Evolutionary conservation across 2,888 invertebrate genomes (phyloP).

Genomic region (Temnothorax ravouxi): DNA sequence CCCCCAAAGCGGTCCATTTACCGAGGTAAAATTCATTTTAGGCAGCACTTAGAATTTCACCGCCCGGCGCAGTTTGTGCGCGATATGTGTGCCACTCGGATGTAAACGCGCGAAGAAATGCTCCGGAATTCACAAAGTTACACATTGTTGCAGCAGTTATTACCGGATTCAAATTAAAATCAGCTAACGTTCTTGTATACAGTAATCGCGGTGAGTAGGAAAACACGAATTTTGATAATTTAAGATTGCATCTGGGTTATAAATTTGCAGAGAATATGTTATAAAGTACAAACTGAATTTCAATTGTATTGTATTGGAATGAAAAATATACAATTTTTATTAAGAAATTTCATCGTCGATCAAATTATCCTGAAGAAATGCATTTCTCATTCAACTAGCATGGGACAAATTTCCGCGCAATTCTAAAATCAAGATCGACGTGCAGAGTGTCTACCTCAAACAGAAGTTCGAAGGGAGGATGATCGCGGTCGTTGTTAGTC

Average conservation of each 20-base stretch:
- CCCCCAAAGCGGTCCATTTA: slow-evolving; percentile 41
- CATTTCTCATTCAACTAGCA: background rate
- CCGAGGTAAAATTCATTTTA: slow-evolving; percentile 49
- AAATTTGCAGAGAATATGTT: background rate
- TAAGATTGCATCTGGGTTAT: background rate
- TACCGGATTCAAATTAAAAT: background rate
- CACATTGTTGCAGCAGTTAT: background rate
- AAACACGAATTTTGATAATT: background rate
- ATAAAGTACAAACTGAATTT: background rate
- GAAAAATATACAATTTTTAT: background rate
- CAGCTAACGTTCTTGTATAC: background rate
- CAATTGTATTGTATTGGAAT: background rate
- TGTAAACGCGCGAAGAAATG: background rate
- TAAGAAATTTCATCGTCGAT: background rate
- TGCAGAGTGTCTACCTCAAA: background rate
- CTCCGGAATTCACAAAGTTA: background rate
- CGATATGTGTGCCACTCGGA: background rate
- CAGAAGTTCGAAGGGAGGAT: slow-evolving; percentile 4
- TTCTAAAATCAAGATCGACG: slow-evolving; percentile 2
- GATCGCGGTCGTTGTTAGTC: slow-evolving; percentile 44
- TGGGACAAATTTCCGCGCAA: background rate
- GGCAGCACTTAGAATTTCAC: slow-evolving; percentile 22
- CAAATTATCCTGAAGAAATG: background rate
- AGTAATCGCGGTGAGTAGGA: background rate
- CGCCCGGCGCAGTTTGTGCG: background rate